Conservation (phyloP, 2,888 invertebrate genomes). For the Acanthopleura granulata region DNA sequence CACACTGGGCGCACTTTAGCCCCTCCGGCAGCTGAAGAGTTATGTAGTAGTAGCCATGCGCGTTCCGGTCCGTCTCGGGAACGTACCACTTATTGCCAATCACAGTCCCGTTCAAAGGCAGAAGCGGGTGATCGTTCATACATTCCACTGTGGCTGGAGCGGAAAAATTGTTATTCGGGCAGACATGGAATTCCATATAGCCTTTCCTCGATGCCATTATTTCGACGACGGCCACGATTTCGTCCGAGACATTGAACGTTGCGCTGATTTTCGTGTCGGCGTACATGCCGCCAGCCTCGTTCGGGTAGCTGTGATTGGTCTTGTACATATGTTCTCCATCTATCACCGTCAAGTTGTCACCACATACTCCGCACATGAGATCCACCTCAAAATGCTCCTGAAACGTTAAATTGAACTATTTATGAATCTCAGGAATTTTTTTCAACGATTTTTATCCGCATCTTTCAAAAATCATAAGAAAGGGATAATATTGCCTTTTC, state of each 20-base stretch:
- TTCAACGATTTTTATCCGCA: too few relatives aligned
- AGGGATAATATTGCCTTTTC: too few relatives aligned
- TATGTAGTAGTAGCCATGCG: not conserved
- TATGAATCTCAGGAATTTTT: too few relatives aligned
- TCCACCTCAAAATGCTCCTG: constrained; percentile 3
- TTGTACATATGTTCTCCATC: not conserved
- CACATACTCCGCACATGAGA: not conserved
- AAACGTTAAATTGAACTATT: not conserved
- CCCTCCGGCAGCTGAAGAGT: not conserved
- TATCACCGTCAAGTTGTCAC: not conserved
- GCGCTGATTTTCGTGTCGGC: not conserved
- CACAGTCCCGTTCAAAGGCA: constrained; percentile 2
- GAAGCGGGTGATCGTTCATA: constrained; percentile 1
- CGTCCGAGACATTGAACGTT: not conserved
- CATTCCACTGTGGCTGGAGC: constrained; percentile 4
- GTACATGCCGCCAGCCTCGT: not conserved
- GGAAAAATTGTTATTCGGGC: constrained; percentile 8
- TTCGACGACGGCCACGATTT: not conserved
- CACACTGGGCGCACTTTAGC: constrained; percentile 8
- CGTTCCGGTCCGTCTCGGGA: not conserved
- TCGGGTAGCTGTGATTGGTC: not conserved
- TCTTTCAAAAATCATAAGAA: too few relatives aligned
- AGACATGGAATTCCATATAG: constrained; percentile 1
- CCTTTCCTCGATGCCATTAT: not conserved
- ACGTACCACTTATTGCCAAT: not conserved